Percentiles rank a stretch among this genome's conserved stretches.
phyloP scores from a whole-genome alignment of 2,888 invertebrate species.

The Stenoptilia bipunctidactyla region DNA sequence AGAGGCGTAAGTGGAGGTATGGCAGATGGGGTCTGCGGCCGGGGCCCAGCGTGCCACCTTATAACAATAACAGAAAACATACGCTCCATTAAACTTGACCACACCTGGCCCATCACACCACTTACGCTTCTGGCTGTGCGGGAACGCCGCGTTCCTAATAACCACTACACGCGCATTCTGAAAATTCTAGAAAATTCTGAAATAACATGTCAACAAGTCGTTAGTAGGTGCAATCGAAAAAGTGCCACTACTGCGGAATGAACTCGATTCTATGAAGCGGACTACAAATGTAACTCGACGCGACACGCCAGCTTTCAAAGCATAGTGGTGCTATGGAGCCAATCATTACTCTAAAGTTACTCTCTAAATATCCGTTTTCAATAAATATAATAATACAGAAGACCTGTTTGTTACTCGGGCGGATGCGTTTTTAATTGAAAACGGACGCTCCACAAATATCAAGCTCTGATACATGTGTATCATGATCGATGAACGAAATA shows the following conservation, averaged over 20 bases:
- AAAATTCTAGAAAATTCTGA: too few relatives aligned
- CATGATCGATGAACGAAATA: too few relatives aligned
- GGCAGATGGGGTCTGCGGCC: constrained; percentile 70
- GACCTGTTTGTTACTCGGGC: too few relatives aligned
- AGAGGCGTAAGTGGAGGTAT: constrained; percentile 72
- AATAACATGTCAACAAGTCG: not conserved
- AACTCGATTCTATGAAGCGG: constrained; percentile 15
- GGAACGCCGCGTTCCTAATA: constrained; percentile 6
- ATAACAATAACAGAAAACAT: constrained; percentile 63
- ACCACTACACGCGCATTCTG: not conserved
- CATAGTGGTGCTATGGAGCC: constrained; percentile 68
- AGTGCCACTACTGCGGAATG: not conserved
- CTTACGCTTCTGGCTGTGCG: constrained; percentile 65
- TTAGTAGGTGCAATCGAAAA: constrained; percentile 5
- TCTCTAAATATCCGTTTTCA: too few relatives aligned
- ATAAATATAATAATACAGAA: too few relatives aligned
- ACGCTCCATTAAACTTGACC: constrained; percentile 53
- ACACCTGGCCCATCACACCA: constrained; percentile 59
- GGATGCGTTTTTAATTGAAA: too few relatives aligned
- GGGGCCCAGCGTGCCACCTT: constrained; percentile 70
- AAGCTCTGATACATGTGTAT: too few relatives aligned
- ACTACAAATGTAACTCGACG: constrained; percentile 31
- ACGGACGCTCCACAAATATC: too few relatives aligned
- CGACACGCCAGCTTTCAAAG: constrained; percentile 49
- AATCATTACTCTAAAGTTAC: constrained; percentile 11